Conservation (phyloP, 2,888 invertebrate genomes). For the Rambutsinella grinnellia region DNA sequence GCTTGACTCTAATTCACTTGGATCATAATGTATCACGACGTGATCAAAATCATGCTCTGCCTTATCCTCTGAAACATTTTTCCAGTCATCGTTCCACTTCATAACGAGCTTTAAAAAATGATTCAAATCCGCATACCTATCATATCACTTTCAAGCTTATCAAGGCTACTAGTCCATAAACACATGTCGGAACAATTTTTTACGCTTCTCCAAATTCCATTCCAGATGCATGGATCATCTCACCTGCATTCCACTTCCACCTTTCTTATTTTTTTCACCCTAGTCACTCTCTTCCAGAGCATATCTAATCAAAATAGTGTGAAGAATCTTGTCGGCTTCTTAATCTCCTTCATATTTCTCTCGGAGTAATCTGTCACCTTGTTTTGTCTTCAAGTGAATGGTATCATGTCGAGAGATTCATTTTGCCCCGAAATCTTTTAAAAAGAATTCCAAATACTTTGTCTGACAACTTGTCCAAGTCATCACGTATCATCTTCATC, state of each 20-base stretch:
- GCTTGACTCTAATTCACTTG: conserved; percentile 44
- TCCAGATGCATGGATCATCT: conserved; percentile 34
- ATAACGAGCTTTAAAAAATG: conserved; percentile 13
- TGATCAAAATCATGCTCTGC: conserved; percentile 19
- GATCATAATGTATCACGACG: conserved; percentile 43
- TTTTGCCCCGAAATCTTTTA: too few species aligned
- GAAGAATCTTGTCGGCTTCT: conserved; percentile 26
- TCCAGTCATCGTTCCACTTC: conserved; percentile 22
- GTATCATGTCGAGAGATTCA: too few species aligned
- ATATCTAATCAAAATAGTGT: conserved; percentile 38
- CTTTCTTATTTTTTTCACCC: conserved; percentile 8
- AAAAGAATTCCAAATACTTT: too few species aligned
- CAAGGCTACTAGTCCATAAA: too few species aligned
- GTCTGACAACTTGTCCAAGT: too few species aligned
- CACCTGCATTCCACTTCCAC: conserved; percentile 27
- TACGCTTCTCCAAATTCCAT: conserved; percentile 45
- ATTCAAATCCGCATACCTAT: background rate
- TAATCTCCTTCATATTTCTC: conserved; percentile 13
- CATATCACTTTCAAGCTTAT: too few species aligned
- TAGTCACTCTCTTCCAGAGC: background rate
- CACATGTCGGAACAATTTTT: conserved; percentile 48
- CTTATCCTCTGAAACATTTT: background rate
- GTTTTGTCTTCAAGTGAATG: too few species aligned
- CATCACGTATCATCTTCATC: too few species aligned
- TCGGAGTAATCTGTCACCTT: too few species aligned